Base-by-base conservation (phyloP, 2,113 vertebrate genomes). In the Gobio gobio region DNA sequence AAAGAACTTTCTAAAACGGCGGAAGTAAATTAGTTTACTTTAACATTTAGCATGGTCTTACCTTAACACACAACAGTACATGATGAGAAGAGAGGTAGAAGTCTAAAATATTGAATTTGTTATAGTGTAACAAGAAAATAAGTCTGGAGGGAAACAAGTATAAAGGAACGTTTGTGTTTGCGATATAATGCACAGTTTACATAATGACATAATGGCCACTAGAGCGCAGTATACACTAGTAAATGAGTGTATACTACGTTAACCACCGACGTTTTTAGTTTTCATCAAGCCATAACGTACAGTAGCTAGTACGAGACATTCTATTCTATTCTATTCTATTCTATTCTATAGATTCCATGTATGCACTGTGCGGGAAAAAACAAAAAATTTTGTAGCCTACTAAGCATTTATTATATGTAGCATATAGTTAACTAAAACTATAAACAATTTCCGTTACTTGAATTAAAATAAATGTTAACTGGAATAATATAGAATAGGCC, bases 61-160 rank as follows among this genome's bases (percentile, higher is more conserved):
- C 94, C 93, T 90, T 20, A 73, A 40, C 3, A 91, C 24, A 81
- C 81, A 90, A 68, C 88, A 90, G 76, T 89, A 88, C 94, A 94
- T 94, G 13, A 70, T 33, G 40, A 80, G 33, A 40, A 36, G 45
- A 83, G 1, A 56, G 22, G 20, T 1, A 40, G 0, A 40, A 10
- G 10, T 29, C 7, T n/a, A 40, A 51, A 10, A 4, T 33, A 13
- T n/a, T 83, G 45, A 66, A 29, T 78, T 64, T 83, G 24, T 9
- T 18, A 18, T 36, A 16, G 88, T 87, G 86, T 83, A 51, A 88
- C 87, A 61, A 29, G 16, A 51, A 85, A 76, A 36, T 3, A 16
- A 10, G 88, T 75, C 83, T 33, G 85, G 83, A 76, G 20, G 87
- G 84, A 86, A 90, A 88, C 86, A 87, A 85, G 36, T 16, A 54